Percentiles rank a stretch among this genome's conserved stretches.
These are phyloP conservation scores for Pinctada fucata DNA, from an alignment of 2,888 invertebrate genomes.

Conservation along the genomic window DNA sequence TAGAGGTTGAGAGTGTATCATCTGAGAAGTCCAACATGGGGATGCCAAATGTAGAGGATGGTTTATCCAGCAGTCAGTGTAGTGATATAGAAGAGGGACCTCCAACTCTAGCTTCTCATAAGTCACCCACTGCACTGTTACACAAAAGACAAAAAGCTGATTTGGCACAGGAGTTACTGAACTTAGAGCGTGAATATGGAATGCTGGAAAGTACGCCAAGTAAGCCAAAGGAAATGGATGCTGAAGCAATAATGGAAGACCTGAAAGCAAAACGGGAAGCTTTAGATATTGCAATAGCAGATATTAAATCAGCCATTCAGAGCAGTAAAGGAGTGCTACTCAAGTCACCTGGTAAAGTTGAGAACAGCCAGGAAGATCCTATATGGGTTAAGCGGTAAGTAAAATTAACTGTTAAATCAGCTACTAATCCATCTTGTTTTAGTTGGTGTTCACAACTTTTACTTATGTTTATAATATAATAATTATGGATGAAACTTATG, in stretches of 20 bases:
- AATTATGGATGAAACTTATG: not conserved
- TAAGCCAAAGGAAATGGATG: slow-evolving; percentile 66
- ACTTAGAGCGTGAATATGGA: slow-evolving; percentile 37
- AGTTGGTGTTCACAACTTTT: not conserved
- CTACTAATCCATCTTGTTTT: not conserved
- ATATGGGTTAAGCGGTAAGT: slow-evolving; percentile 75
- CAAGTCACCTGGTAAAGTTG: slow-evolving; percentile 58
- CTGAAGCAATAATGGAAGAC: slow-evolving; percentile 70
- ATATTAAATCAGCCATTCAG: slow-evolving; percentile 88
- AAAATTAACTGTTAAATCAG: not conserved
- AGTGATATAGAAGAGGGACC: slow-evolving; percentile 86
- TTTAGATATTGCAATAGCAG: slow-evolving; percentile 83
- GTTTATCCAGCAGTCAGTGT: slow-evolving; percentile 93
- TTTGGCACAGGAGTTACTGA: slow-evolving; percentile 56
- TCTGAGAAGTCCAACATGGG: slow-evolving; percentile 70
- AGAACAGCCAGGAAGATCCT: slow-evolving; percentile 62
- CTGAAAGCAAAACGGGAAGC: slow-evolving; percentile 70
- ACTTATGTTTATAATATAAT: not conserved
- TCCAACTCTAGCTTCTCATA: slow-evolving; percentile 80
- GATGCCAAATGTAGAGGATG: slow-evolving; percentile 96
- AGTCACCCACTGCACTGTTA: slow-evolving; percentile 81
- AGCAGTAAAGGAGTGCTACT: slow-evolving; percentile 79
- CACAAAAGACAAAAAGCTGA: slow-evolving; percentile 79
- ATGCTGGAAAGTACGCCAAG: not conserved
- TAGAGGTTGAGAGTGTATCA: slow-evolving; percentile 85